Base-by-base conservation (phyloP, 2,888 invertebrate species). In the Netelia virgata region DNA sequence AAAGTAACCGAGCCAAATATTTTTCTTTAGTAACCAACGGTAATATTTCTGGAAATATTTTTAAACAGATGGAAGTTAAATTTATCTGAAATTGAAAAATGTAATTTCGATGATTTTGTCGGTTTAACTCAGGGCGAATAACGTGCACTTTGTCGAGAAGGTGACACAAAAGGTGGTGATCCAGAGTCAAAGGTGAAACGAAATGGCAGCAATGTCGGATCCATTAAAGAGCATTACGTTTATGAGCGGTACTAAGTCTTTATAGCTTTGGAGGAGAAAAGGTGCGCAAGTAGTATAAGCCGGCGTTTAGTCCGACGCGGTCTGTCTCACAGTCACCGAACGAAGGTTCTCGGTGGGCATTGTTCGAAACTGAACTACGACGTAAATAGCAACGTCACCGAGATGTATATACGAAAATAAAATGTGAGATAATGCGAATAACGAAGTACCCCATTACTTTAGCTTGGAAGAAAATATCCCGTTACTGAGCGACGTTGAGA, bases 281-380 rank as follows among this genome's bases (percentile, higher is more conserved):
- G 55, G 55, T 16, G 36, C 47, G 28, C 47, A 69, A 79, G 78
- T 79, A 66, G 83, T 83, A 75, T 20, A 47, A 63, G 74, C 68
- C 63, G 64, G 50, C 78, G 73, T 83, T 63, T 55, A 47, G 69
- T 78, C 70, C 20, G 74, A 28, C 69, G 6, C 57, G 47, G 10
- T 74, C 10, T 59, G 23, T 28, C 10, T 14, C 18, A 43, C 11
- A 53, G 14, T n/a, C 16, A 36, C 14, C 14, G 47, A n/a, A 6
- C 6, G 36, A 6, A 6, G 11, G 43, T 41, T 55, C n/a, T 16
- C 3, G 50, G 43, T 53, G n/a, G 55, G 50, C 59, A 43, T 36
- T 41, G n/a, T 23, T 61, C 47, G 18, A 6, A 61, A 43, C 61
- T 43, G 74, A 70, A 63, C 53, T 57, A 16, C 16, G 43, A 57